Percentiles rank a stretch among this genome's conserved stretches.
These are phyloP conservation scores for Brachypalpus laphriformis DNA, from an alignment of 2,888 invertebrate species.

Conservation along the genomic window DNA sequence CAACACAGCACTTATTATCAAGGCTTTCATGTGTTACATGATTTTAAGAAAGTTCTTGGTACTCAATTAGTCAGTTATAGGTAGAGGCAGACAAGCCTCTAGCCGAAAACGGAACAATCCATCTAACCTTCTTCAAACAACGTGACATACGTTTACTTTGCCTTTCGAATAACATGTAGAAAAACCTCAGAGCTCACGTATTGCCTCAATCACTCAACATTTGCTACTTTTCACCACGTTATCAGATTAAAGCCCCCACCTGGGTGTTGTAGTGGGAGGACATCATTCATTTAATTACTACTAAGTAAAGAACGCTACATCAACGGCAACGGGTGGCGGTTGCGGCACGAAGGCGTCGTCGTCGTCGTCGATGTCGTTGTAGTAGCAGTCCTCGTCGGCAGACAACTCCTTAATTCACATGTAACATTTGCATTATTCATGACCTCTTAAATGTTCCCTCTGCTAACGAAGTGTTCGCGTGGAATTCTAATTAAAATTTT, in stretches of 20 bases:
- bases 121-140: neutral
- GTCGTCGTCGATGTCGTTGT: neutral
- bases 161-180: neutral
- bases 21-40: too few species aligned
- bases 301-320: conserved; percentile 24
- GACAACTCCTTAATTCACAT: conserved; percentile 32
- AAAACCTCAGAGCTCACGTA: neutral
- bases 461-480: conserved; percentile 70
- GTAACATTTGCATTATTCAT: conserved; percentile 67
- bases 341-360: neutral
- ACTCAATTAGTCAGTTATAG: too few species aligned
- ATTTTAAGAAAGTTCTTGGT: too few species aligned
- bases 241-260: conserved; percentile 56
- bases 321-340: neutral
- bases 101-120: neutral
- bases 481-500: conserved; percentile 62
- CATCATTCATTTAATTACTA: conserved; percentile 55
- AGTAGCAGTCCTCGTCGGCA: neutral
- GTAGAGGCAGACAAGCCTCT: neutral
- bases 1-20: too few species aligned
- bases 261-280: conserved; percentile 11
- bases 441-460: conserved; percentile 47
- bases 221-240: conserved; percentile 42
- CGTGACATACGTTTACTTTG: neutral
- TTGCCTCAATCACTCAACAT: conserved; percentile 36